Conservation (phyloP, 2,797 vertebrate species). For the Alfaro cultratus region DNA sequence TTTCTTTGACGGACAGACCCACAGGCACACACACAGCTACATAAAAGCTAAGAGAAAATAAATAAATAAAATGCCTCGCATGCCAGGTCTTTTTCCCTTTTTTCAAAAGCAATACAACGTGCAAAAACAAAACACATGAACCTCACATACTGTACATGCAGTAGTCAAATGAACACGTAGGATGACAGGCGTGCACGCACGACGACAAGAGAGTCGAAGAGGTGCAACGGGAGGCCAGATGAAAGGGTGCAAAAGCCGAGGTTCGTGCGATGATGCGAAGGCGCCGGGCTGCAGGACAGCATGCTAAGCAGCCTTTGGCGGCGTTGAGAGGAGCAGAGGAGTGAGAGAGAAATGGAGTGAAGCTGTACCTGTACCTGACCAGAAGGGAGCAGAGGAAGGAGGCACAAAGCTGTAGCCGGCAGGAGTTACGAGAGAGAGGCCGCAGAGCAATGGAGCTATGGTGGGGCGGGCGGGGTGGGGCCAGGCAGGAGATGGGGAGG, state of each 20-base stretch:
- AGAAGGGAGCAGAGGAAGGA: slow-evolving; percentile 98
- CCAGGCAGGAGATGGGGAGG: slow-evolving; percentile 57
- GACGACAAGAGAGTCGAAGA: slow-evolving; percentile 21
- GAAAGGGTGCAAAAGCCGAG: slow-evolving; percentile 27
- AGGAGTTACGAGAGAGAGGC: slow-evolving; percentile 96
- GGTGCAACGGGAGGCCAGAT: slow-evolving; percentile 31
- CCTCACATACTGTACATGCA: slow-evolving; percentile 39
- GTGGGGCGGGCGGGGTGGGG: slow-evolving; percentile 52
- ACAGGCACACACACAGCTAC: slow-evolving; percentile 9
- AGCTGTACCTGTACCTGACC: slow-evolving; percentile 95
- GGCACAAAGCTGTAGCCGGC: slow-evolving; percentile 98
- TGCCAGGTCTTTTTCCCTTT: neutral
- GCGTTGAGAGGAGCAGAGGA: slow-evolving; percentile 76
- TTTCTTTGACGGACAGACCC: slow-evolving; percentile 54
- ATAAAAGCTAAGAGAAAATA: neutral
- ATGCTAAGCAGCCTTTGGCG: slow-evolving; percentile 58
- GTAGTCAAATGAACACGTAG: slow-evolving; percentile 23
- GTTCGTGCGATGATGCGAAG: slow-evolving; percentile 29
- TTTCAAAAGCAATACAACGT: neutral
- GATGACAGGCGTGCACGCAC: slow-evolving; percentile 31
- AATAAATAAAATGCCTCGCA: slow-evolving; percentile 11
- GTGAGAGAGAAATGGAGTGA: slow-evolving; percentile 43
- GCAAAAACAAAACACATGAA: slow-evolving; percentile 10
- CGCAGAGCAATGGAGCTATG: slow-evolving; percentile 95
- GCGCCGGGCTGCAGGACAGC: slow-evolving; percentile 44